Conservation (phyloP, 2,113 vertebrate genomes). For the Sceloporus tristichus region DNA sequence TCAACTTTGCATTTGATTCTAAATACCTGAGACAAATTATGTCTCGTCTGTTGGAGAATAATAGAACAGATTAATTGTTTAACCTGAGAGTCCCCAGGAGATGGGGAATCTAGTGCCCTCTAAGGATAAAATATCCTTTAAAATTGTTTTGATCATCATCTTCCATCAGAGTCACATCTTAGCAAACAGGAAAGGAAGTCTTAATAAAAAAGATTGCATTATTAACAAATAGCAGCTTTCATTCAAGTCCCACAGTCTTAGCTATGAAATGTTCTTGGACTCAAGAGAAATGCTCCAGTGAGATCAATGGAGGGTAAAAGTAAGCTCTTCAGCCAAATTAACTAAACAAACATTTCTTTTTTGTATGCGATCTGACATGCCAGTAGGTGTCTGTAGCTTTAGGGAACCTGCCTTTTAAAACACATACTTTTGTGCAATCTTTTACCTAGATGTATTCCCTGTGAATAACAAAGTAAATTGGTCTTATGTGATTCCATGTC, state of each 20-base stretch:
- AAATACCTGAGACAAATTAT: slow-evolving; percentile 9
- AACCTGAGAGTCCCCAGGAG: slow-evolving; percentile 16
- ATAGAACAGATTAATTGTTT: not conserved
- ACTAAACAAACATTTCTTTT: accelerated
- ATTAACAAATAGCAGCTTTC: slow-evolving; percentile 29
- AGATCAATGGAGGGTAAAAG: slow-evolving; percentile 23
- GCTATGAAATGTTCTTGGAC: slow-evolving; percentile 10
- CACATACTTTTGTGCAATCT: not conserved
- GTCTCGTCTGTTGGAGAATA: not conserved
- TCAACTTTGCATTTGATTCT: slow-evolving; percentile 45
- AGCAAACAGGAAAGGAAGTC: slow-evolving; percentile 39
- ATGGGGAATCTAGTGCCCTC: accelerated
- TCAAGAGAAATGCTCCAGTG: slow-evolving; percentile 3
- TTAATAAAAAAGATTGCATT: not conserved
- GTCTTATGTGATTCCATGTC: slow-evolving; percentile 14
- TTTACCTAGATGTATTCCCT: not conserved
- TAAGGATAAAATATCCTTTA: accelerated
- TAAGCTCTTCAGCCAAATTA: not conserved
- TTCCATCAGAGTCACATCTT: slow-evolving; percentile 1
- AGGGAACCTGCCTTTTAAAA: not conserved
- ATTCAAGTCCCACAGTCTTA: not conserved
- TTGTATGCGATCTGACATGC: not conserved
- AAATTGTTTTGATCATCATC: not conserved
- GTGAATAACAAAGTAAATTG: not conserved
- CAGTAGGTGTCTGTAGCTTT: accelerated